Conservation (phyloP, 2,113 vertebrate species). For the Electrona antarctica region DNA sequence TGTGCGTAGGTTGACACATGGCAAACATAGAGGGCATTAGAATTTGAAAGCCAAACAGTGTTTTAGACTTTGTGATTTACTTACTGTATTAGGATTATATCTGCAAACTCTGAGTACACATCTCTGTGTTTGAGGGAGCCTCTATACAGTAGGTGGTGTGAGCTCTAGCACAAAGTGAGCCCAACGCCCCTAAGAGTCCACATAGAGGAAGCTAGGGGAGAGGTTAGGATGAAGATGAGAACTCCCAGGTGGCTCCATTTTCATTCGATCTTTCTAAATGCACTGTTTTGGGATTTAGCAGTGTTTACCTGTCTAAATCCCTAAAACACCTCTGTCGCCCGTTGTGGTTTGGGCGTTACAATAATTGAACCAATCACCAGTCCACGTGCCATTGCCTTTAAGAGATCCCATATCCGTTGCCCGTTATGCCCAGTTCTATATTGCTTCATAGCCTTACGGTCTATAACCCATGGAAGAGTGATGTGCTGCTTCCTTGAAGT, state of each 20-base stretch:
- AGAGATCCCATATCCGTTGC: too few species aligned
- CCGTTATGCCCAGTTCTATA: too few species aligned
- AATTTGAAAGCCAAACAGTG: slow-evolving; percentile 66
- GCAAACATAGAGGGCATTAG: slow-evolving; percentile 58
- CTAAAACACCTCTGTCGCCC: too few species aligned
- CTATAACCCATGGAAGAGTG: too few species aligned
- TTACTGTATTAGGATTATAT: slow-evolving; percentile 60
- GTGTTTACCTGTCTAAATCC: too few species aligned
- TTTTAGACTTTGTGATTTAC: slow-evolving; percentile 49
- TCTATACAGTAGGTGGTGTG: slow-evolving; percentile 50
- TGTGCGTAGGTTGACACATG: slow-evolving; percentile 58
- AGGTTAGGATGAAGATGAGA: slow-evolving; percentile 34
- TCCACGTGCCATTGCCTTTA: too few species aligned
- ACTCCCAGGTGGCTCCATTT: not conserved
- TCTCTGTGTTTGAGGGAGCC: slow-evolving; percentile 50
- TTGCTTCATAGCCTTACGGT: too few species aligned
- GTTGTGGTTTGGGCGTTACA: too few species aligned
- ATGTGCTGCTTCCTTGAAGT: too few species aligned
- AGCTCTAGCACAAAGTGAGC: slow-evolving; percentile 30
- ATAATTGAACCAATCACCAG: too few species aligned
- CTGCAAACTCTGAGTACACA: slow-evolving; percentile 46
- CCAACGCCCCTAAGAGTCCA: slow-evolving; percentile 31
- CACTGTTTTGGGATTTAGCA: too few species aligned
- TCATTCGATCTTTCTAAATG: too few species aligned
- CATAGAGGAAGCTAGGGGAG: slow-evolving; percentile 50